Base-by-base conservation (phyloP, 2,888 invertebrate species). In the Laothoe populi region DNA sequence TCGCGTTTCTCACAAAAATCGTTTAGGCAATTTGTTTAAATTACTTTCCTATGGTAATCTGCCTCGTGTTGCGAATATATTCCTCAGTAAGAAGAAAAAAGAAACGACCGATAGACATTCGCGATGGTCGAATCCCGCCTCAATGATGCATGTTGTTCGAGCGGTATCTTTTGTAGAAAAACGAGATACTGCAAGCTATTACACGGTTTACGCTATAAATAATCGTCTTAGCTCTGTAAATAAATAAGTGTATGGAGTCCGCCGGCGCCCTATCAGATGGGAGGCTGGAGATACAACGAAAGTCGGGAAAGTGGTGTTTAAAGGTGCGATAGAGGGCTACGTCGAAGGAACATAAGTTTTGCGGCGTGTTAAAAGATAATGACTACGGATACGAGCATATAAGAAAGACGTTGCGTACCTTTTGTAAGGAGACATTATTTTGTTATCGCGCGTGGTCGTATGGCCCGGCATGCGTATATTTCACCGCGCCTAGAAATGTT, bases 11-110 rank as follows among this genome's bases (percentile, higher is more conserved):
- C 81, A 81, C 83, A 85, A 88, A 88, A 88, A 87, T 86, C 86
- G 83, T 84, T 88, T 81, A 81, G 81, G 87, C 88, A 88, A 90
- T 90, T 89, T 88, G 83, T 87, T 86, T 83, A 87, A 90, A 90
- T 90, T 86, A 88, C 90, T 88, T 88, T 88, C 78, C 82, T 88
- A 90, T 90, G 90, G 84, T 87, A 90, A 90, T 88, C 78, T 77
- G 74, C 75, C 74, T 79, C 83, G 84, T 83, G 83, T 86, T 81
- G 84, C 85, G 85, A 88, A 89, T 88, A 83, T 79, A 83, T 86
- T 83, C 78, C 73, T 75, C 40, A 24, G 45, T 60, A 57, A 72
- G 71, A 75, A 74, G 77, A 81, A 81, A 81, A 79, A 79, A 77
- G 75, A 79, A 71, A 71, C 71, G 66, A 66, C 75, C 79, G 76